Percentiles rank a stretch among this genome's conserved stretches.
These are phyloP conservation scores for Phaetusa simplex DNA, from an alignment of 2,113 vertebrate species.

Conservation along the genomic window DNA sequence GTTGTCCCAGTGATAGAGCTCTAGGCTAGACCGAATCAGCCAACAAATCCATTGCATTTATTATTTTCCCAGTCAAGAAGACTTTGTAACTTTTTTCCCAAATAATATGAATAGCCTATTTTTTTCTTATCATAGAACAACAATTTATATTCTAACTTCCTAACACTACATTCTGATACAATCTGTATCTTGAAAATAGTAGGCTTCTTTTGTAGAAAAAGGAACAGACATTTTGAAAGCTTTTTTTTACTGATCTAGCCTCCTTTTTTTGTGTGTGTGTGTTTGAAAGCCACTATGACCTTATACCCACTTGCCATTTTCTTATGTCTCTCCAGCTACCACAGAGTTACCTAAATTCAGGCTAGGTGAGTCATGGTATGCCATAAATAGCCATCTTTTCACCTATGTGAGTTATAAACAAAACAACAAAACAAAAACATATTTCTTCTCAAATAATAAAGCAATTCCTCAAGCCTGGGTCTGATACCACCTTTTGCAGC, in stretches of 20 bases:
- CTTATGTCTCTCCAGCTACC: not conserved
- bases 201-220: not conserved
- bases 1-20: not conserved
- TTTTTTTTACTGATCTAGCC: not conserved
- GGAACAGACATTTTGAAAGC: not conserved
- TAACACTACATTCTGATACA: not conserved
- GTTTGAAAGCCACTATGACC: not conserved
- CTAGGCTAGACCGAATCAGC: not conserved
- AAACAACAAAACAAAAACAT: not conserved
- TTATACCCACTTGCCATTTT: not conserved
- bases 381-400: not conserved
- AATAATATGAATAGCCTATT: not conserved
- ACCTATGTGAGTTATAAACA: not conserved
- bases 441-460: not conserved
- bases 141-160: not conserved
- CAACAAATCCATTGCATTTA: not conserved
- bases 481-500: not conserved
- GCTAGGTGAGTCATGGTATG: not conserved
- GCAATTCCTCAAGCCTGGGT: not conserved
- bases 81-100: fast-evolving
- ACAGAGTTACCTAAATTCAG: not conserved
- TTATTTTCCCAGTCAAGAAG: not conserved
- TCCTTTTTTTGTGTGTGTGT: not conserved
- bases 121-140: not conserved
- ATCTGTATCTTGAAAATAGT: not conserved